A percentile compares a stretch with the other conserved stretches of the same genome.
These are phyloP conservation scores for Brachionus manjavacas DNA, from an alignment of 1,140 invertebrate species.

Conservation along the genomic window DNA sequence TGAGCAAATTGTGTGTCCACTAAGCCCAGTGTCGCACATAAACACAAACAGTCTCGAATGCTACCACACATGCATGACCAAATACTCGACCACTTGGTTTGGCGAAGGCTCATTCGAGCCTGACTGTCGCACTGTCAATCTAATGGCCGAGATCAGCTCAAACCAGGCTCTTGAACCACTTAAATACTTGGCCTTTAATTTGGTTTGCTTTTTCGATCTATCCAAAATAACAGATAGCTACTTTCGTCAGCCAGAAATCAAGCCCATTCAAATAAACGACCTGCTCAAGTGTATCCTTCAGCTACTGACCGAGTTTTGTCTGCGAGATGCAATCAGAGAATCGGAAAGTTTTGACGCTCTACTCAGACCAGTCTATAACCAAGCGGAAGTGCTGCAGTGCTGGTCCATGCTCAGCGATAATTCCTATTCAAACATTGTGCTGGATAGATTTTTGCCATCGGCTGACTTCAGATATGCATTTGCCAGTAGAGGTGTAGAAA, in stretches of 20 bases:
- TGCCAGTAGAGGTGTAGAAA: neutral
- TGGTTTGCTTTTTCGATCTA: slow-evolving; percentile 1
- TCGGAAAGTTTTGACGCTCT: neutral
- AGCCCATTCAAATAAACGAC: slow-evolving; percentile 39
- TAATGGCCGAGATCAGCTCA: slow-evolving; percentile 15
- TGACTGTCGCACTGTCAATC: neutral
- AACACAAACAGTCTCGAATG: slow-evolving; percentile 29
- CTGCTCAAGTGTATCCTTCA: slow-evolving; percentile 10
- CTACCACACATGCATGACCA: slow-evolving; percentile 22
- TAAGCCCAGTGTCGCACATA: neutral
- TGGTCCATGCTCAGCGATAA: slow-evolving; percentile 38
- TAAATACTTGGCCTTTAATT: slow-evolving; percentile 29
- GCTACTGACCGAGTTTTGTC: slow-evolving; percentile 29
- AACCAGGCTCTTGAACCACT: neutral
- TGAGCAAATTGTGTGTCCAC: slow-evolving; percentile 25
- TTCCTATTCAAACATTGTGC: neutral
- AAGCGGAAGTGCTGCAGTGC: slow-evolving; percentile 21
- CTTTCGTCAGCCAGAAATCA: slow-evolving; percentile 20
- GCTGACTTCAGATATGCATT: slow-evolving; percentile 28
- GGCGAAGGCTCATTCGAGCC: neutral
- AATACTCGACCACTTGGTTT: slow-evolving; percentile 3
- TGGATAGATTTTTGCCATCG: slow-evolving; percentile 4
- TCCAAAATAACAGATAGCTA: slow-evolving; percentile 32
- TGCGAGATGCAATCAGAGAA: slow-evolving; percentile 33
- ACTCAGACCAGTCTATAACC: slow-evolving; percentile 30